Evolutionary conservation across 2,113 vertebrate genomes (phyloP).

Genomic region (Sphyrna mokarran): DNA sequence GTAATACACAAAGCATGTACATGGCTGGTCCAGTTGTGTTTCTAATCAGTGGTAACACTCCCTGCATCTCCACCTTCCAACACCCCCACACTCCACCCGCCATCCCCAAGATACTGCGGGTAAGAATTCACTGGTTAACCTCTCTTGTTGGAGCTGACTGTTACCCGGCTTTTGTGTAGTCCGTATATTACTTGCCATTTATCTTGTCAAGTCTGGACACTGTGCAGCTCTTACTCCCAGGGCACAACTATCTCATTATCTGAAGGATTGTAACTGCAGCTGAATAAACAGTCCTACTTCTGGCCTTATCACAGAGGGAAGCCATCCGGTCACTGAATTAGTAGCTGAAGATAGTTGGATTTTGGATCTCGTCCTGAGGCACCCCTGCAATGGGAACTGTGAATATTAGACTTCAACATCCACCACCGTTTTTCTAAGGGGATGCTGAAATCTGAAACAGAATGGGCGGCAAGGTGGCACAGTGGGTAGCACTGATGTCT

Average conservation of each 20-base stretch:
- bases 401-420: too few species aligned
- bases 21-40: background rate
- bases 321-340: background rate
- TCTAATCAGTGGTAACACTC: background rate
- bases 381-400: background rate
- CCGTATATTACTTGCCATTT: background rate
- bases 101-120: too few species aligned
- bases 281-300: background rate
- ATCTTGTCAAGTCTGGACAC: background rate
- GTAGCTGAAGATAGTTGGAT: background rate
- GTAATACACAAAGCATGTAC: background rate
- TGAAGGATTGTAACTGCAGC: background rate
- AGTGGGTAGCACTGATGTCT: too few species aligned
- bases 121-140: background rate
- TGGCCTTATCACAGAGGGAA: background rate
- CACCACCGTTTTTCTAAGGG: background rate
- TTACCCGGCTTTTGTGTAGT: background rate
- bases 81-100: too few species aligned
- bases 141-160: background rate
- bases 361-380: background rate
- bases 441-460: too few species aligned
- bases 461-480: too few species aligned
- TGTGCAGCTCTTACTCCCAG: too few species aligned
- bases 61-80: too few species aligned
- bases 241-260: background rate